Conservation (phyloP, 2,113 vertebrate species). For the Sylvia atricapilla region DNA sequence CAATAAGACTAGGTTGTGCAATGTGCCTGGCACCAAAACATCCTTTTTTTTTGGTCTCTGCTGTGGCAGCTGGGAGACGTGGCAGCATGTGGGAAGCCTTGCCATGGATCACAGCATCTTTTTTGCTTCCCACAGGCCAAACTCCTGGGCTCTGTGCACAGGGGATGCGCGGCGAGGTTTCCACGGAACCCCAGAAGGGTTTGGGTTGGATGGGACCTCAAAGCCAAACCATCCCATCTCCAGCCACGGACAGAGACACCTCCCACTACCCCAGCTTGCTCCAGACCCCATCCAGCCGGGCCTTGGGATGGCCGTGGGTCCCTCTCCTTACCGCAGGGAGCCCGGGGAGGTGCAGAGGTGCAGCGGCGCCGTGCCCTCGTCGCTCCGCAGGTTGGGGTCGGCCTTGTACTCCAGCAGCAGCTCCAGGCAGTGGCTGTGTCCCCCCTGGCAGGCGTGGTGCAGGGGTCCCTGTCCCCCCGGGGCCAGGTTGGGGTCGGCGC, state of each 20-base stretch:
- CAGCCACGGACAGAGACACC: not conserved
- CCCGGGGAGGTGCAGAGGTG: conserved; percentile 67
- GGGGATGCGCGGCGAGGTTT: fast-evolving
- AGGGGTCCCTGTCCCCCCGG: conserved; percentile 70
- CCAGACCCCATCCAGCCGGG: not conserved
- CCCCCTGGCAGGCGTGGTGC: conserved; percentile 73
- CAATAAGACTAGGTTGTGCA: not conserved
- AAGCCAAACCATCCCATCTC: no score
- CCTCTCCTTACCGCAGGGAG: conserved; percentile 61
- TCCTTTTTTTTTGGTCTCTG: no score
- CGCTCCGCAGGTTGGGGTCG: conserved; percentile 62
- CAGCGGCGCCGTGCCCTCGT: conserved; percentile 67
- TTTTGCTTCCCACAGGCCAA: not conserved
- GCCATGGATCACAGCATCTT: fast-evolving
- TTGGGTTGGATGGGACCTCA: not conserved
- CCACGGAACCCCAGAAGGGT: fast-evolving
- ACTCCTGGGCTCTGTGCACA: fast-evolving
- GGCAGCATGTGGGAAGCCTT: not conserved
- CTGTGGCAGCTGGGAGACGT: not conserved
- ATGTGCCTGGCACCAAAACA: fast-evolving
- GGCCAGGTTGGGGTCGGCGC: conserved; percentile 60
- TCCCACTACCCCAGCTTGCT: not conserved
- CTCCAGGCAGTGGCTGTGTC: conserved; percentile 59
- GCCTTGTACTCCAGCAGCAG: conserved; percentile 76
- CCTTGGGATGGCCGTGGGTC: not conserved